These are phyloP conservation scores for Battus philenor DNA, from an alignment of 1,140 invertebrate genomes.

Conservation along the genomic window DNA sequence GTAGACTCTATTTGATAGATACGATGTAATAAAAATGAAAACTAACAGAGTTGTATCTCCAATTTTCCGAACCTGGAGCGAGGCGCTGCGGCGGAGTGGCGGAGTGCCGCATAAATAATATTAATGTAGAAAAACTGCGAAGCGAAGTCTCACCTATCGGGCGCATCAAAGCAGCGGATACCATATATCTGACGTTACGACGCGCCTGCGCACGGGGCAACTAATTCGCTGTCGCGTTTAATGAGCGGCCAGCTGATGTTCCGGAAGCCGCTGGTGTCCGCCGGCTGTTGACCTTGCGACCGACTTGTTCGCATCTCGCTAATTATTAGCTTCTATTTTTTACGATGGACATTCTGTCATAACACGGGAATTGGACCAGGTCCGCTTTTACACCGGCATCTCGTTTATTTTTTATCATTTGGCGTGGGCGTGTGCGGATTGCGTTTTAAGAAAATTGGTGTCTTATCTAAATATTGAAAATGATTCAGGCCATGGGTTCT, in stretches of 20 bases:
- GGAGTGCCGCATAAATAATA: slow-evolving; percentile 20
- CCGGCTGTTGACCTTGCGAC: slow-evolving; percentile 24
- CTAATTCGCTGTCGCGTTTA: slow-evolving; percentile 17
- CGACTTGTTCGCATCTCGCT: slow-evolving; percentile 13
- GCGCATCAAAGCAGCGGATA: slow-evolving; percentile 35
- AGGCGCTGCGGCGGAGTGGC: too few species aligned
- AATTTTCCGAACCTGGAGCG: too few species aligned
- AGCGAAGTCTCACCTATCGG: slow-evolving; percentile 5
- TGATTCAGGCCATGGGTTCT: too few species aligned
- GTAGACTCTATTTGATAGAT: too few species aligned
- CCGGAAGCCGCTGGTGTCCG: slow-evolving; percentile 23
- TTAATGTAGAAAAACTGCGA: slow-evolving; percentile 4
- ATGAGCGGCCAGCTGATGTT: slow-evolving; percentile 7
- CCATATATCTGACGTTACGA: slow-evolving; percentile 29
- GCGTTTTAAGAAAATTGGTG: too few species aligned
- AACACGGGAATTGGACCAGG: neutral
- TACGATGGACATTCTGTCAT: neutral
- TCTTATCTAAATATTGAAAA: too few species aligned
- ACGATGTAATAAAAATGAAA: too few species aligned
- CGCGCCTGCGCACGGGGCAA: neutral
- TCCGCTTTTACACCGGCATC: neutral
- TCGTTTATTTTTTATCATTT: neutral
- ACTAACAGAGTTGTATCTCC: too few species aligned
- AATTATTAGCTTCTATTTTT: neutral
- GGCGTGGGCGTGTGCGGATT: too few species aligned